Percentiles rank a stretch among this genome's conserved stretches.
phyloP scores from a whole-genome alignment of 2,797 vertebrate genomes.

The Huso huso region DNA sequence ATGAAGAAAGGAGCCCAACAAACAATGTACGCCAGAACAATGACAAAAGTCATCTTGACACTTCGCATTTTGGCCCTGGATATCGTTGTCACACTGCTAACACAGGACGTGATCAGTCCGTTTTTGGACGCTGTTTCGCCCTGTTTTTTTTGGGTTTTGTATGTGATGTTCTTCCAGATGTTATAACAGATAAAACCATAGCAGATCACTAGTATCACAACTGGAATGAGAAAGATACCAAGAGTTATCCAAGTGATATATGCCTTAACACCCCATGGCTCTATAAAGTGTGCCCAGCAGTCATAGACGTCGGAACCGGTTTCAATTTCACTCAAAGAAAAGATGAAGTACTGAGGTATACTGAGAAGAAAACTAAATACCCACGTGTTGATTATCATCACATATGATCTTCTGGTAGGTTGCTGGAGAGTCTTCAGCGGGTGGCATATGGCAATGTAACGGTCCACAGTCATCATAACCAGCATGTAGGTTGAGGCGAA shows the following conservation, averaged over 20 bases:
- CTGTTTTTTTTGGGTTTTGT: slow-evolving; percentile 57
- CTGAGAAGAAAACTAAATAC: slow-evolving; percentile 80
- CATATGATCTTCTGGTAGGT: slow-evolving; percentile 76
- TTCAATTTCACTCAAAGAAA: slow-evolving; percentile 82
- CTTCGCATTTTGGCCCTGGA: slow-evolving; percentile 91
- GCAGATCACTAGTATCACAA: slow-evolving; percentile 71
- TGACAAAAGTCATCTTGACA: slow-evolving; percentile 96
- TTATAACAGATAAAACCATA: slow-evolving; percentile 89
- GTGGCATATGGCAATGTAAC: slow-evolving; percentile 95
- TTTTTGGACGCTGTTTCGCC: slow-evolving; percentile 34
- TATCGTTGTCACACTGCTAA: slow-evolving; percentile 79
- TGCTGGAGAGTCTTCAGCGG: slow-evolving; percentile 89
- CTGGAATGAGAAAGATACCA: slow-evolving; percentile 80
- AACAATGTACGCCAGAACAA: slow-evolving; percentile 80
- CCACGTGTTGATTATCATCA: slow-evolving; percentile 87
- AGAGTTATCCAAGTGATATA: slow-evolving; percentile 93
- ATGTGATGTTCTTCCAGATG: slow-evolving; percentile 81
- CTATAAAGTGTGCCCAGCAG: slow-evolving; percentile 87
- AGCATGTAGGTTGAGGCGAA: slow-evolving; percentile 95
- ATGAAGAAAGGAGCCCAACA: slow-evolving; percentile 94
- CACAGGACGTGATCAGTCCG: slow-evolving; percentile 67
- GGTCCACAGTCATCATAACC: slow-evolving; percentile 94
- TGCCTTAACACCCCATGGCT: slow-evolving; percentile 76
- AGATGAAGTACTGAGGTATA: slow-evolving; percentile 87
- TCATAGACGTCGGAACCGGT: slow-evolving; percentile 75